Percentiles rank a stretch among this genome's conserved stretches.
Conservation (phyloP, 1,140 invertebrate genomes). For the Drosophila triauraria region DNA sequence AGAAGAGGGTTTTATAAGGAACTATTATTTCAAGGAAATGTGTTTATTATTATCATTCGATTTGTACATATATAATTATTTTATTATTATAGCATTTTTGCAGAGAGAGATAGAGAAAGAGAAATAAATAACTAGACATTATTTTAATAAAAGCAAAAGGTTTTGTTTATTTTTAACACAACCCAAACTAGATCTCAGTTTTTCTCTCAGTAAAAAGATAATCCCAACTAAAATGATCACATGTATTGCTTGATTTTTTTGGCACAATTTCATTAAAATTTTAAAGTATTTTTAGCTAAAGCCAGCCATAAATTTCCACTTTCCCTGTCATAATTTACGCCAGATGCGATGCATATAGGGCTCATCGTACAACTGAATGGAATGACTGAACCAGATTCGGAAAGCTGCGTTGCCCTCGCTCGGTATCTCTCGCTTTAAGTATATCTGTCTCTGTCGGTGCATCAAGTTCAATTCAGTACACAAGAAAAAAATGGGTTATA, state of each 20-base stretch:
- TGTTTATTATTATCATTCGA: too few species aligned
- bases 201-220: not conserved
- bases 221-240: not conserved
- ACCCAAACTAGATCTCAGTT: not conserved
- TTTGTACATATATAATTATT: too few species aligned
- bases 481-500: not conserved
- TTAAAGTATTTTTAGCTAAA: conserved; percentile 5
- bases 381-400: conserved; percentile 20
- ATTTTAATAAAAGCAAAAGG: not conserved
- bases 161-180: not conserved
- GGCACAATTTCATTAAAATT: not conserved
- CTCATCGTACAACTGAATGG: conserved; percentile 7
- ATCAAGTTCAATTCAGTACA: conserved; percentile 13
- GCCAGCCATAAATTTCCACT: not conserved
- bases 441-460: conserved; percentile 6
- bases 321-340: conserved; percentile 30
- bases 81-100: too few species aligned
- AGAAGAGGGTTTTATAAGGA: not conserved
- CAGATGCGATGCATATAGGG: conserved; percentile 9
- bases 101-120: too few species aligned
- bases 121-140: too few species aligned
- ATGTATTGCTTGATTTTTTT: not conserved
- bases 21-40: not conserved
- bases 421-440: not conserved
- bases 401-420: conserved; percentile 16